Evolutionary conservation across 2,113 vertebrate species (phyloP).

Genomic region (Ammodytes dubius): DNA sequence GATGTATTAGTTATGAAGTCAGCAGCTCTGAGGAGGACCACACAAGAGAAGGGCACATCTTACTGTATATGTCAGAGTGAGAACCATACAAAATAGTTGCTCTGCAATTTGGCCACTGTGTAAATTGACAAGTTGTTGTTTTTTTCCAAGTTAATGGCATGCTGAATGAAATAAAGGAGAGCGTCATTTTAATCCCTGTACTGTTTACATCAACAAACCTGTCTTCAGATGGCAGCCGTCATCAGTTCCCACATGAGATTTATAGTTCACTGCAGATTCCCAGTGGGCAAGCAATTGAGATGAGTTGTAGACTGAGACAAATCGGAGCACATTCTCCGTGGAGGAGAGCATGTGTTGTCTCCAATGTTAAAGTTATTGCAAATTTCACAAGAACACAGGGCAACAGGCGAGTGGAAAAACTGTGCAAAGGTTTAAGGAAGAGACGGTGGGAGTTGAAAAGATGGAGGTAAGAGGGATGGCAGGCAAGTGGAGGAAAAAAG

Average conservation of each 20-base stretch:
- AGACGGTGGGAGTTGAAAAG: not conserved
- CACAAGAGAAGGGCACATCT: constrained; percentile 75
- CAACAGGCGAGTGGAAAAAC: not conserved
- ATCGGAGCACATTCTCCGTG: not conserved
- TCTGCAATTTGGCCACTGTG: constrained; percentile 52
- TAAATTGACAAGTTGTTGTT: constrained; percentile 46
- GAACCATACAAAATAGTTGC: constrained; percentile 30
- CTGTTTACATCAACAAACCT: constrained; percentile 48
- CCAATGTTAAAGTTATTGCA: not conserved
- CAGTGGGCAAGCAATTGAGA: not conserved
- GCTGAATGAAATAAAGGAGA: constrained; percentile 47
- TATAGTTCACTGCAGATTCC: constrained; percentile 19
- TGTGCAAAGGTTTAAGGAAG: not conserved
- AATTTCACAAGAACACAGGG: not conserved
- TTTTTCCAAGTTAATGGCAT: constrained; percentile 59
- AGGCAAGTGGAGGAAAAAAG: not conserved
- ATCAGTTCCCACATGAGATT: constrained; percentile 38
- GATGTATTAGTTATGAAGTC: constrained; percentile 80
- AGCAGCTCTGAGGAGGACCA: constrained; percentile 78
- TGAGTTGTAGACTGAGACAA: constrained; percentile 18
- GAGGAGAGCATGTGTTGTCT: constrained; percentile 14
- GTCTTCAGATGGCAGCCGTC: constrained; percentile 30
- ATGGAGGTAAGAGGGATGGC: not conserved
- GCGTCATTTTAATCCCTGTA: constrained; percentile 20
- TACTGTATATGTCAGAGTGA: constrained; percentile 30